phyloP scores from a whole-genome alignment of 2,113 vertebrate genomes.

The Pteronura brasiliensis region DNA sequence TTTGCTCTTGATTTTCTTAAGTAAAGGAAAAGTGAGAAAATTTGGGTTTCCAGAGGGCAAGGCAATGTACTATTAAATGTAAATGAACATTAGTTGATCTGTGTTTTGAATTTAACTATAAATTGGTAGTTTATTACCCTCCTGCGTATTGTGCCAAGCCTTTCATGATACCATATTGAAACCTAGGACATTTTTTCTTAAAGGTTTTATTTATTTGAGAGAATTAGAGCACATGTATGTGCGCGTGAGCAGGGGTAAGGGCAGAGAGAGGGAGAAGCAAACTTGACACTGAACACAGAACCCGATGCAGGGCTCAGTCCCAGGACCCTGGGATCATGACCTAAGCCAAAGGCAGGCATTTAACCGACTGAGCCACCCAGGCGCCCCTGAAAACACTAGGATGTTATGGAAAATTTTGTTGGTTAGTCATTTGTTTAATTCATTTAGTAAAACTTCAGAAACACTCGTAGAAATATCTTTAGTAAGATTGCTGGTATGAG shows the following conservation, averaged over 20 bases:
- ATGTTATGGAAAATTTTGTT: not conserved
- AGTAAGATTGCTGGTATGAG: not conserved
- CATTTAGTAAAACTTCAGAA: not conserved
- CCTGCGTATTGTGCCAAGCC: not conserved
- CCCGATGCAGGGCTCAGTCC: not conserved
- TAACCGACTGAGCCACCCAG: not conserved
- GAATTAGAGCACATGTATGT: not conserved
- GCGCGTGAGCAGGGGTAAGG: not conserved
- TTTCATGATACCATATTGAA: not conserved
- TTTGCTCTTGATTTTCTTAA: not conserved
- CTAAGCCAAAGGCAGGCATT: not conserved
- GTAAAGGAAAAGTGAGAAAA: not conserved
- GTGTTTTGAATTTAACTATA: not conserved
- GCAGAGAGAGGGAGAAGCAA: not conserved
- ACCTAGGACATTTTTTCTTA: not conserved
- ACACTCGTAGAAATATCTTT: not conserved
- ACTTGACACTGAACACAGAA: not conserved
- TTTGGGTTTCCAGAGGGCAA: not conserved
- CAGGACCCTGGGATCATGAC: not conserved
- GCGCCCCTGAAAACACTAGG: not conserved
- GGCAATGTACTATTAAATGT: too few relatives aligned
- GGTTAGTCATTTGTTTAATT: not conserved
- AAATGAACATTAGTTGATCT: not conserved
- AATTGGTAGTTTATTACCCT: not conserved
- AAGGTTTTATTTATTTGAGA: not conserved